phyloP scores from a whole-genome alignment of 1,140 invertebrate genomes.

The Drosophila quadrilineata region DNA sequence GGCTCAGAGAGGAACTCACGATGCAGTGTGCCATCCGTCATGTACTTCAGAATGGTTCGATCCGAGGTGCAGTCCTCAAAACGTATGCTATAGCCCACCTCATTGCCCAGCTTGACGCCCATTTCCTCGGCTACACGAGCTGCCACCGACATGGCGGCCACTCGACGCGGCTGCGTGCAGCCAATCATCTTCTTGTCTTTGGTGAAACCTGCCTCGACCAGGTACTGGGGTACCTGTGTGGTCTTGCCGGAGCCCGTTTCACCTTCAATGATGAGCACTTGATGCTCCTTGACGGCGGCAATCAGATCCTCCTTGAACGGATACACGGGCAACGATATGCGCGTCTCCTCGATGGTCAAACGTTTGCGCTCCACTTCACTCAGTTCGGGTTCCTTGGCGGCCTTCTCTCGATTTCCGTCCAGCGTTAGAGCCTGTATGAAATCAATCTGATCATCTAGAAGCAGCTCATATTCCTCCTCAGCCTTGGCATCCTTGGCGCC shows the following conservation, averaged over 20 bases:
- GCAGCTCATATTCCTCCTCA: slow-evolving; percentile 93
- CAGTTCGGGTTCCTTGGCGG: slow-evolving; percentile 84
- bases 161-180: slow-evolving; percentile 97
- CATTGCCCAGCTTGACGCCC: slow-evolving; percentile 97
- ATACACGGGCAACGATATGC: slow-evolving; percentile 96
- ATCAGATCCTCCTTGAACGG: slow-evolving; percentile 95
- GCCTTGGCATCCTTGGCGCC: slow-evolving; percentile 89
- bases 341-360: slow-evolving; percentile 94
- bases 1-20: slow-evolving; percentile 98
- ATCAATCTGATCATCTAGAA: slow-evolving; percentile 98
- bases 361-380: slow-evolving; percentile 88
- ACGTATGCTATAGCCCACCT: slow-evolving; percentile 99
- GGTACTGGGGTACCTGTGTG: slow-evolving; percentile 98
- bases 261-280: slow-evolving; percentile 97
- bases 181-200: slow-evolving; percentile 92
- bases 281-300: slow-evolving; percentile 92
- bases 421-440: slow-evolving; percentile 96
- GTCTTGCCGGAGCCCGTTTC: slow-evolving; percentile 99
- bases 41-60: slow-evolving; percentile 98
- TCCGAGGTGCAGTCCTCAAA: slow-evolving; percentile 99
- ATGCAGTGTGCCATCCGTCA: slow-evolving; percentile 99
- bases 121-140: slow-evolving; percentile 99
- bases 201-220: slow-evolving; percentile 94
- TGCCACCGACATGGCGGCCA: slow-evolving; percentile 99
- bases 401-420: slow-evolving; percentile 87